Base-by-base conservation (phyloP, 2,113 vertebrate species). In the Festucalex cinctus region DNA sequence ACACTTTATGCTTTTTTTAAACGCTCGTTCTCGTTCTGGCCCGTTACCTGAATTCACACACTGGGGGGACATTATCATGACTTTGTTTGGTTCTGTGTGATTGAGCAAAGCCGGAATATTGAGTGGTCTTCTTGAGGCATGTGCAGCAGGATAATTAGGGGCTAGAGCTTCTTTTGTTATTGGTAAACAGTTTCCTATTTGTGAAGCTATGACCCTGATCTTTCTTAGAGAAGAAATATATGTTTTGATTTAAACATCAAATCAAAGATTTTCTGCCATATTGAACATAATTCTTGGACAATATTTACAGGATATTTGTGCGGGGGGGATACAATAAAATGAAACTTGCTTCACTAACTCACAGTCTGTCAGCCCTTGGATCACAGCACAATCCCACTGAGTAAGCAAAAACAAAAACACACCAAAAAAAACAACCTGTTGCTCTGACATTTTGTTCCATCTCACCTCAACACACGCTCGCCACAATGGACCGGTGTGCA, bases 381-480 rank as follows among this genome's bases (percentile, higher is more conserved):
- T 89, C 86, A 80, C 77, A 85, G 83, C 73, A 77, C 75, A 88
- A 81, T 86, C 84, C 90, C 83, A 79, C 69, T 0, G 91, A 88
- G 89, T 73, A 74, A 73, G 81, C 86, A 89, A 90, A 90, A 90
- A 88, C 88, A 92, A 91, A 87, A 91, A 90, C 86, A 88, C 74
- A 83, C 88, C 90, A 89, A 86, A 64, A 81, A 88, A 90, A 91
- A n/a, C n/a, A 90, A 82, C 79, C 89, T 89, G 90, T 92, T 91
- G 91, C 90, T 86, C 86, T 92, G 91, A 92, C 90, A 92, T 92
- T 92, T 91, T 88, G 88, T 89, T 92, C 87, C 75, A 87, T 89
- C 88, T 88, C 88, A 91, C 91, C 89, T 90, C 85, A 71, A 85
- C 83, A 63, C 85, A 88, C 75, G 80, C 82, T 84, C 87, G 90